Conservation (phyloP, 2,888 invertebrate species). For the Pyralis farinalis region DNA sequence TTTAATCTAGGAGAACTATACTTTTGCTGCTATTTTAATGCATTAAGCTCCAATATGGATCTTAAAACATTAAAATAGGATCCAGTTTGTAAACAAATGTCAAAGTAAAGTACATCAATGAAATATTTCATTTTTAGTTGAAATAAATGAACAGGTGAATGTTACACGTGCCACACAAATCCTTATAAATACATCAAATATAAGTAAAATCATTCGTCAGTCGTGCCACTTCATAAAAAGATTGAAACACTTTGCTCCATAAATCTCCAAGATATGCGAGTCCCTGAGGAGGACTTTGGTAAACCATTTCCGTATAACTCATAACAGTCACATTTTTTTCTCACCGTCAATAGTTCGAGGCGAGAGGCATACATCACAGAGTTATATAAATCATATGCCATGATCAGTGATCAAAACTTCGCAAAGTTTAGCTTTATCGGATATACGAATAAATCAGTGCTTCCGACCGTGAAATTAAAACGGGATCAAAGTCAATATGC, state of each 20-base stretch:
- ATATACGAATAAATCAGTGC: slow-evolving; percentile 56
- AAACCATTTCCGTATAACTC: slow-evolving; percentile 30
- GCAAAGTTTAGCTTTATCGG: slow-evolving; percentile 54
- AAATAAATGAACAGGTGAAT: no score
- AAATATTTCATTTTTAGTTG: no score
- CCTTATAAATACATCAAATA: no score
- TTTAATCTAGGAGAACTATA: no score
- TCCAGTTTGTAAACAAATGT: no score
- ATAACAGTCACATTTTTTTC: slow-evolving; percentile 43
- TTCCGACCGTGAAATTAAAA: slow-evolving; percentile 56
- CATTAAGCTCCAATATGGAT: no score
- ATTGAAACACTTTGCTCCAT: slow-evolving; percentile 9
- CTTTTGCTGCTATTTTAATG: no score
- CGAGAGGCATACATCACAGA: slow-evolving; percentile 41
- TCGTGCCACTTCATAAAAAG: no score
- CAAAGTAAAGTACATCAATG: no score
- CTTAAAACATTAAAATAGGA: no score
- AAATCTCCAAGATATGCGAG: slow-evolving; percentile 15
- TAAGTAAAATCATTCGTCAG: no score
- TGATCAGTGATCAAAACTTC: slow-evolving; percentile 61
- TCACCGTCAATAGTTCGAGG: slow-evolving; percentile 24
- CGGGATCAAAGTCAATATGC: slow-evolving; percentile 38
- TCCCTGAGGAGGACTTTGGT: slow-evolving; percentile 26
- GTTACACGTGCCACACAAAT: no score
- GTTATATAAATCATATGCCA: slow-evolving; percentile 51